A percentile compares a stretch with the other conserved stretches of the same genome.
phyloP scores from a whole-genome alignment of 1,140 invertebrate species.

The Cylas formicarius region DNA sequence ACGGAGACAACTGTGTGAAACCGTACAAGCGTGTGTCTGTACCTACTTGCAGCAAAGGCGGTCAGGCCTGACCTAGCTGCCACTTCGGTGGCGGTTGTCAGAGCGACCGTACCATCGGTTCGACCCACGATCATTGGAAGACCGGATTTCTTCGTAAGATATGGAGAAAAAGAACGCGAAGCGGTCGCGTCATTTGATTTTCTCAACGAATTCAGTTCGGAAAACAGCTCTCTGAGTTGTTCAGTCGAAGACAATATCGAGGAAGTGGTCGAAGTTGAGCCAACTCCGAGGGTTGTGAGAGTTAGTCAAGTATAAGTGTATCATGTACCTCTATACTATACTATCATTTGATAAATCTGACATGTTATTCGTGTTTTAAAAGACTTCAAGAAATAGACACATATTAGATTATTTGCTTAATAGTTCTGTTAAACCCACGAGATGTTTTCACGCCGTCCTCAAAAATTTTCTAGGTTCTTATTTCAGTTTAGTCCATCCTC shows the following conservation, averaged over 20 bases:
- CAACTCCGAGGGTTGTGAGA: slow-evolving; percentile 1
- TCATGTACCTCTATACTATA: background rate
- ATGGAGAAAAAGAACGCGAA: slow-evolving; percentile 67
- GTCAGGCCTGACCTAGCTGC: slow-evolving; percentile 48
- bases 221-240: slow-evolving; percentile 43
- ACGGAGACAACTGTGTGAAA: slow-evolving; percentile 38
- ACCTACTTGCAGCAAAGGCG: slow-evolving; percentile 49
- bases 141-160: slow-evolving; percentile 66
- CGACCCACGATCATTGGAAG: slow-evolving; percentile 65
- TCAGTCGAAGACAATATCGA: slow-evolving; percentile 42
- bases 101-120: slow-evolving; percentile 29
- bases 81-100: slow-evolving; percentile 44
- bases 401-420: too few relatives aligned
- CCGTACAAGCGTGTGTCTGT: slow-evolving; percentile 16
- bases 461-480: too few relatives aligned
- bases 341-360: background rate
- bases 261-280: slow-evolving; percentile 11
- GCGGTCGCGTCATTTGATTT: slow-evolving; percentile 73
- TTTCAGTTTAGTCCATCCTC: too few relatives aligned
- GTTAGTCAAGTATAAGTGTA: slow-evolving; percentile 22
- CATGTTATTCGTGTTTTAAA: too few relatives aligned
- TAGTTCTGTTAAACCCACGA: too few relatives aligned
- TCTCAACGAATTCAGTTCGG: slow-evolving; percentile 58
- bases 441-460: too few relatives aligned
- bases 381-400: too few relatives aligned